Evolutionary conservation across 2,888 invertebrate species (phyloP).

Genomic region (Cataglyphis altisquamis): DNA sequence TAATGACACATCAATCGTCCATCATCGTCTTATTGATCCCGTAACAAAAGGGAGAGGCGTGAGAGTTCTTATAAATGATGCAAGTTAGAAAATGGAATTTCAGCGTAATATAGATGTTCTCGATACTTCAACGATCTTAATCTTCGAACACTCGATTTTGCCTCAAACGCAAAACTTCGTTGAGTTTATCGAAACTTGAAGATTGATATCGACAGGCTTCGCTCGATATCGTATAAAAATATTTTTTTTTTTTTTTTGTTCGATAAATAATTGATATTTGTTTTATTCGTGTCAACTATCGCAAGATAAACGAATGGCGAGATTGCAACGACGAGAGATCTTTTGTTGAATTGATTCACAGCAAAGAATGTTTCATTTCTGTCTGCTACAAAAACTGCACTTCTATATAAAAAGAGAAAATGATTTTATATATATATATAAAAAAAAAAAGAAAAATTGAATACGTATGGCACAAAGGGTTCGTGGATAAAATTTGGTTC

Average conservation of each 20-base stretch:
- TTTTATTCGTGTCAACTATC: constrained; percentile 12
- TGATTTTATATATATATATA: neutral
- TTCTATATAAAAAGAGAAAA: neutral
- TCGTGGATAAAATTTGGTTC: neutral
- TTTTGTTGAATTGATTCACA: neutral
- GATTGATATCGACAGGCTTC: constrained; percentile 48
- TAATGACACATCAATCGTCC: neutral
- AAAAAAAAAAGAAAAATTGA: neutral
- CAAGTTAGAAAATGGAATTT: neutral
- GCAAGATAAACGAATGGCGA: constrained; percentile 5
- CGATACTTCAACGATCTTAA: neutral
- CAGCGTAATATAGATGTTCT: neutral
- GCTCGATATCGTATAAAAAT: constrained; percentile 62
- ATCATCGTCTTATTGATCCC: neutral
- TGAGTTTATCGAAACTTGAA: constrained; percentile 15
- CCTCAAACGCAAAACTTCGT: constrained; percentile 18
- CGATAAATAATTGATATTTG: constrained; percentile 61
- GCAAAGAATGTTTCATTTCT: neutral
- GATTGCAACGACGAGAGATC: constrained; percentile 9
- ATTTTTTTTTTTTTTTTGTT: constrained; percentile 53
- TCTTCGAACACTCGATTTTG: neutral
- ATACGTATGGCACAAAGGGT: neutral
- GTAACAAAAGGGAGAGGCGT: neutral
- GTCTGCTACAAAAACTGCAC: neutral
- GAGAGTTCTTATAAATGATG: neutral